Evolutionary conservation across 2,888 invertebrate genomes (phyloP).

Genomic region (Coelogynopora nodosa): DNA sequence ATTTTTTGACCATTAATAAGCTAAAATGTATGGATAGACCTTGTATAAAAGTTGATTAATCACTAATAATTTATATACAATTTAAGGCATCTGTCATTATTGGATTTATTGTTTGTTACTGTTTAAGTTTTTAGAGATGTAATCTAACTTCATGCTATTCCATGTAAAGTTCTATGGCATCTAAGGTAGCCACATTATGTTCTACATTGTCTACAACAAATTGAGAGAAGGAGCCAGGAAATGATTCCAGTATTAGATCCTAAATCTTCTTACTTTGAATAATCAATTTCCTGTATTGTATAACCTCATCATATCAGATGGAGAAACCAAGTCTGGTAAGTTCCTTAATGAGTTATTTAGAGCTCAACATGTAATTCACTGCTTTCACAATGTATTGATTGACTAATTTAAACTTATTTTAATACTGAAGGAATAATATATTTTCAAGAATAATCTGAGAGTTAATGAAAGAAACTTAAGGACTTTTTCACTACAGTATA

Average conservation of each 20-base stretch:
- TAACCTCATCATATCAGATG: conserved; percentile 13
- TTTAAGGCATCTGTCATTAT: no score
- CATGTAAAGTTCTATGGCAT: conserved; percentile 19
- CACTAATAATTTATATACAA: no score
- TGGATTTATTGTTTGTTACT: no score
- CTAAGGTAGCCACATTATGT: conserved; percentile 22
- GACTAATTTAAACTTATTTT: background rate
- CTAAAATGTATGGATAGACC: no score
- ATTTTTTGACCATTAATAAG: no score
- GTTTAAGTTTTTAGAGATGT: no score
- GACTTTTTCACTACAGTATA: background rate
- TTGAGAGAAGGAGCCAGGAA: conserved; percentile 17
- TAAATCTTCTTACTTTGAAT: background rate
- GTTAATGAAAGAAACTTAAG: background rate
- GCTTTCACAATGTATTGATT: conserved; percentile 29
- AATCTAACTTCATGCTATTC: no score
- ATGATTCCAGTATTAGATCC: background rate
- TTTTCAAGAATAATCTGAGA: conserved; percentile 11
- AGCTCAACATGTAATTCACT: conserved; percentile 12
- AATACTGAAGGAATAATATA: conserved; percentile 10
- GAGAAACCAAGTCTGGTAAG: conserved; percentile 1
- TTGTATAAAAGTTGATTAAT: no score
- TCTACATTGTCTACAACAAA: conserved; percentile 6
- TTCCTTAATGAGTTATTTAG: conserved; percentile 34
- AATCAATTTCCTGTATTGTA: conserved; percentile 12